These are phyloP conservation scores for Rotaria magnacalcarata DNA, from an alignment of 2,888 invertebrate genomes.

Conservation along the genomic window DNA sequence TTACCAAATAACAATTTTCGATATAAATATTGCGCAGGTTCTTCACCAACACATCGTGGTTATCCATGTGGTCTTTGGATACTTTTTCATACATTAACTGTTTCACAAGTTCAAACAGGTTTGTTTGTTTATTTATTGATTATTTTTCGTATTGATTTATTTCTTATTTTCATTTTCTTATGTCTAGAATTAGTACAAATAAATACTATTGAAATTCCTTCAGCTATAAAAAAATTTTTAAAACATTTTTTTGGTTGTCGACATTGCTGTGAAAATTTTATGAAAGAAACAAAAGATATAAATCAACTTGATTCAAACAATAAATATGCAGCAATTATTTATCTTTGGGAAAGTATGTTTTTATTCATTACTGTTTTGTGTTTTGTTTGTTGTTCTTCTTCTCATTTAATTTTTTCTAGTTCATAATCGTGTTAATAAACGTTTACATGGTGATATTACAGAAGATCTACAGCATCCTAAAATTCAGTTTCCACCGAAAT, in stretches of 20 bases:
- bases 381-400: not conserved
- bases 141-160: conserved; percentile 62
- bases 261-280: conserved; percentile 82
- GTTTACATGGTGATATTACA: conserved; percentile 74
- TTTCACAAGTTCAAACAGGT: conserved; percentile 66
- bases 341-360: conserved; percentile 76
- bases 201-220: not conserved
- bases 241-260: conserved; percentile 87
- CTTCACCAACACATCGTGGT: conserved; percentile 71
- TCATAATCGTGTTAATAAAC: conserved; percentile 69
- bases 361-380: not conserved
- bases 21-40: conserved; percentile 71
- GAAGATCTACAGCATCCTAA: conserved; percentile 87
- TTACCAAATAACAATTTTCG: not conserved
- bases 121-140: conserved; percentile 55
- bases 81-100: conserved; percentile 82
- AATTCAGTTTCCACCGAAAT: conserved; percentile 74
- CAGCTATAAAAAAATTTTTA: conserved; percentile 69
- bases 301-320: conserved; percentile 70
- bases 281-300: conserved; percentile 71
- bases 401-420: not conserved
- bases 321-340: conserved; percentile 73
- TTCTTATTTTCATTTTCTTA: not conserved
- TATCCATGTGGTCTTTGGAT: conserved; percentile 93
- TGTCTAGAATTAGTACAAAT: not conserved